These are phyloP conservation scores for Ostrea denselamellosa DNA, from an alignment of 1,140 invertebrate species.

Conservation along the genomic window DNA sequence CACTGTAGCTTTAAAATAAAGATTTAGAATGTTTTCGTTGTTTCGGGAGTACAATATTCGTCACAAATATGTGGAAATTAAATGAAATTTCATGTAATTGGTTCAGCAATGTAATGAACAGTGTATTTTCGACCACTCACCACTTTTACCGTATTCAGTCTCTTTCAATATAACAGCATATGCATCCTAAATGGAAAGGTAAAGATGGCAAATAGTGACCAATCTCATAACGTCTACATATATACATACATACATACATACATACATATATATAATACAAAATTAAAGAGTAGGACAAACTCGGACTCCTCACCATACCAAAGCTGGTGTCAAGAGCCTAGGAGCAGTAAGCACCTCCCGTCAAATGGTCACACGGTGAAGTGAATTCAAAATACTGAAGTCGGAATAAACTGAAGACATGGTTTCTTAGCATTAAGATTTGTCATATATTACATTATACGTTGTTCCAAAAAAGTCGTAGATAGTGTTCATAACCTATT, in stretches of 20 bases:
- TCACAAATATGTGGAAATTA: neutral
- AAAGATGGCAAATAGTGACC: too few relatives aligned
- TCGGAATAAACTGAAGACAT: neutral
- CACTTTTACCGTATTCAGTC: neutral
- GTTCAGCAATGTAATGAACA: too few relatives aligned
- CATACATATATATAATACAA: too few relatives aligned
- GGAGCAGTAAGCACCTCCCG: too few relatives aligned
- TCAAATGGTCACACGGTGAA: too few relatives aligned
- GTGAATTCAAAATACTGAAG: neutral
- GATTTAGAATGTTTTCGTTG: neutral
- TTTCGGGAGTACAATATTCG: neutral
- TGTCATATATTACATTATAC: neutral
- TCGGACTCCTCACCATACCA: too few relatives aligned
- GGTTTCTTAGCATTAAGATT: neutral
- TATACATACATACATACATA: too few relatives aligned
- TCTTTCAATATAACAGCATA: neutral
- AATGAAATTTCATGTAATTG: neutral
- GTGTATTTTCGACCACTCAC: neutral
- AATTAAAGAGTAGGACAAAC: too few relatives aligned
- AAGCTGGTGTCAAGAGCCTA: too few relatives aligned
- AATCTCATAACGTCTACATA: too few relatives aligned
- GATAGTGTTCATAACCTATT: too few relatives aligned
- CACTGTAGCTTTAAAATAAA: neutral
- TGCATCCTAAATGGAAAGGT: neutral
- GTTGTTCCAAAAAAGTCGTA: too few relatives aligned